A percentile compares a stretch with the other conserved stretches of the same genome.
phyloP scores from a whole-genome alignment of 2,888 invertebrate species.

The Drosophila fulvimacula region DNA sequence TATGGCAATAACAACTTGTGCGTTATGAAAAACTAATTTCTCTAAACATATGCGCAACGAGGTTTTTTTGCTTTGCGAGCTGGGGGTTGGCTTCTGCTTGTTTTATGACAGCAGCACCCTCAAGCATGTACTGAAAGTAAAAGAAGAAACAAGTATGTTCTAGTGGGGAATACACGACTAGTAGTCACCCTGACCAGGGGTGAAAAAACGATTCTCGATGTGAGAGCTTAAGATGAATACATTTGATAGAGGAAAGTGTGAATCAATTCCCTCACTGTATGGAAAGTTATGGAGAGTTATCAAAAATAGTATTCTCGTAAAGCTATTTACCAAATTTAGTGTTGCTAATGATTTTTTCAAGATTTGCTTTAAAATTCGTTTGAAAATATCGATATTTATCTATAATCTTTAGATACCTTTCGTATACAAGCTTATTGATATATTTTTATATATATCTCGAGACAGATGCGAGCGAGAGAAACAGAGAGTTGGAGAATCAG shows the following conservation, averaged over 20 bases:
- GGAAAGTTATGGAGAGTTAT: too few relatives aligned
- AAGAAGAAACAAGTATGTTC: background rate
- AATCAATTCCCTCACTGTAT: too few relatives aligned
- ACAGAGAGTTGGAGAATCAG: background rate
- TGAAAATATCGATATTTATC: too few relatives aligned
- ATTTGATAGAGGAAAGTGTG: background rate
- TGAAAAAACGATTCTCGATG: background rate
- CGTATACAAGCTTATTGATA: too few relatives aligned
- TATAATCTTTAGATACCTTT: too few relatives aligned
- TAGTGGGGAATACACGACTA: background rate
- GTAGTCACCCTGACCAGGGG: background rate
- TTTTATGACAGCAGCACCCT: conserved; percentile 61
- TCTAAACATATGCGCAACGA: conserved; percentile 78
- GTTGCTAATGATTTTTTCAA: too few relatives aligned
- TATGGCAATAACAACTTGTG: conserved; percentile 80
- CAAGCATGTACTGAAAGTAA: background rate
- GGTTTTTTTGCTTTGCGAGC: conserved; percentile 12
- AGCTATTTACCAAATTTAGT: too few relatives aligned
- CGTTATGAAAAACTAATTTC: conserved; percentile 83
- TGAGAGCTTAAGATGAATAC: background rate
- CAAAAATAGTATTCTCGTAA: too few relatives aligned
- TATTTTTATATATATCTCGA: too few relatives aligned
- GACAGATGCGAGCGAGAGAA: too few relatives aligned
- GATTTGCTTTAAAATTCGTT: too few relatives aligned
- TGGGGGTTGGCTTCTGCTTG: conserved; percentile 26